Base-by-base conservation (phyloP, 2,888 invertebrate species). In the Mycalesis mineus region DNA sequence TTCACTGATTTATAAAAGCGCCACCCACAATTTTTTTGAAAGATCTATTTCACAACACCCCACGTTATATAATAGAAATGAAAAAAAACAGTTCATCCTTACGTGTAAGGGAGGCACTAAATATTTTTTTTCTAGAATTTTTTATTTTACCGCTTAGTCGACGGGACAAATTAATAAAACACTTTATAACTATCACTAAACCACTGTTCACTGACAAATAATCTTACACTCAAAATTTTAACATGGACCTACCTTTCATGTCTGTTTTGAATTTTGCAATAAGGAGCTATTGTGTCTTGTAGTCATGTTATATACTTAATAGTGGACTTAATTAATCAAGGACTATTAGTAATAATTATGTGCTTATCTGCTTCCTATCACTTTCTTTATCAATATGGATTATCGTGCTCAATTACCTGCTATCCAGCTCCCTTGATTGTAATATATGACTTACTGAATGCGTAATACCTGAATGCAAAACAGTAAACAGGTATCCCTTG, bases 211-310 rank as follows among this genome's bases (percentile, higher is more conserved):
- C 29, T 33, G 28, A n/a, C 17, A 13, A 45, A 22, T 42, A 4
- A 15, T 15, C 15, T n/a, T 17, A 51, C 15, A 4, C 7, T 45
- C 1, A 13, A 45, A 45, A 13, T 45, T 9, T 1, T 7, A 15
- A 47, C 5, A 47, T 47, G 47, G 9, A 57, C 55, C 42, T 60
- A 67, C 67, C 66, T 65, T 62, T 64, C 67, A 67, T 67, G 53
- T 57, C 64, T 41, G 40, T 36, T 54, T 50, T 42, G n/a, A 55
- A 59, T 54, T 48, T 47, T 49, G 37, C 54, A 55, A 59, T 51
- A 40, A 51, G 14, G 41, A 44, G 13, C 17, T 29, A 33, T 28
- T 6, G 1, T 51, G 44, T 31, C 8, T 15, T 33, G 29, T 17
- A 41, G 7, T 33, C 33, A 52, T 42, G 52, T 47, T 61, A 48